A percentile compares a stretch with the other conserved stretches of the same genome.
Evolutionary conservation across 2,888 invertebrate species (phyloP).

Genomic region (Hedya salicella): DNA sequence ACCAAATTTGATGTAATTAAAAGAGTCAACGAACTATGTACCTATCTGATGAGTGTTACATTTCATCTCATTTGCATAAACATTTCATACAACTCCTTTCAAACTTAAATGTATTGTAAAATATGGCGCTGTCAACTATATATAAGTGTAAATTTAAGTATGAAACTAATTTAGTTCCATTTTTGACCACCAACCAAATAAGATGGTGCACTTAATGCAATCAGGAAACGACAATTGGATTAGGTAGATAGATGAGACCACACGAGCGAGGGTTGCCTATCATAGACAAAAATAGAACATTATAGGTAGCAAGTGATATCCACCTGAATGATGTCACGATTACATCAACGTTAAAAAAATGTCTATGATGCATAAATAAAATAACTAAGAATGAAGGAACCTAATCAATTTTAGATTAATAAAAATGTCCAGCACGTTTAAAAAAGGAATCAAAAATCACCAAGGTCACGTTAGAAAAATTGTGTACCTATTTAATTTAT

Average conservation of each 20-base stretch:
- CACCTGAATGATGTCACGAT: slow-evolving; percentile 4
- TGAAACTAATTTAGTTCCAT: slow-evolving; percentile 1
- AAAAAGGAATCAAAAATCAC: no score
- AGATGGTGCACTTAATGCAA: slow-evolving; percentile 57
- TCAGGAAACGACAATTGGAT: slow-evolving; percentile 81
- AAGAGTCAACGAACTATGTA: slow-evolving; percentile 21
- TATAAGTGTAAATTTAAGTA: neutral
- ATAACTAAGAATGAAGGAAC: no score
- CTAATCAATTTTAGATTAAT: no score
- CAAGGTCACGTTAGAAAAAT: no score
- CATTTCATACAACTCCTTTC: slow-evolving; percentile 22
- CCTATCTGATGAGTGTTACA: neutral
- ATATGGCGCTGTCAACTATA: slow-evolving; percentile 28
- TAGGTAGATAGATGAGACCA: slow-evolving; percentile 52
- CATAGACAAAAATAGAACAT: slow-evolving; percentile 27
- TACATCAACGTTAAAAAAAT: neutral
- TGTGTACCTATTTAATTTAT: no score
- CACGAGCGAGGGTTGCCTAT: slow-evolving; percentile 33
- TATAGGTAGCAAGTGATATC: neutral
- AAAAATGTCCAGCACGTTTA: no score
- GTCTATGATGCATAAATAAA: no score
- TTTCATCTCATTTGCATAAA: slow-evolving; percentile 34
- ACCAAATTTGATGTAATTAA: slow-evolving; percentile 20
- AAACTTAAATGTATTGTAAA: slow-evolving; percentile 5
- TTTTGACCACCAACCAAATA: slow-evolving; percentile 29